Evolutionary conservation across 2,888 invertebrate species (phyloP), one percentile per base, ranked within the genome.

Genomic region (Aphidius colemani): DNA sequence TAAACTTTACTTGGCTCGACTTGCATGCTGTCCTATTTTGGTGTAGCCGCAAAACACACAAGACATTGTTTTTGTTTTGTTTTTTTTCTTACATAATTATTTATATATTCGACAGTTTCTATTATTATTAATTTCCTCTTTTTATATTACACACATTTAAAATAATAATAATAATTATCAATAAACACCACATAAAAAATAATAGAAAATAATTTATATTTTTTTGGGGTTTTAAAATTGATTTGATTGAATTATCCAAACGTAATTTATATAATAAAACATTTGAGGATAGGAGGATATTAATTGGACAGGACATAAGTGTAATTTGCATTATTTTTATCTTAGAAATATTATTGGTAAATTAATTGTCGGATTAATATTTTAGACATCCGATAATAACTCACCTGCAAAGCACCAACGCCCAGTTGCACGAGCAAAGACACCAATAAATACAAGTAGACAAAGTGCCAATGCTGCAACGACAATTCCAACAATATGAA

Each of bases 401-500:
- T 90, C 84, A 93, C 93, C 93, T 82, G 90, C 90, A 82, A 94
- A 94, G 84, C 93, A 94, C 93, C 93, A 93, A 81, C 91, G 86
- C 76, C 91, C 91, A 67, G 92, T 92, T 67, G 90, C 89, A 74
- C 91, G 89, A 59, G 94, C 93, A 77, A 90, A 90, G 67, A 93
- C 88, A 58, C 89, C 81, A 69, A 93, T 83, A 75, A 87, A 87
- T 6, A 89, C 81, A 39, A 87, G 83, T 30, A 89, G 84, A 11
- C 93, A 82, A 1, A 93, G 81, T 46, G 90, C 83, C 66, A 91
- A 83, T 8, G 91, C 86, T 2, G 88, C 90, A 3, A 91, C 86
- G 11, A 91, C 89, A 70, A 93, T 92, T 61, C 90, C 92, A 59
- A 93, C 89, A 67, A 94, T 91, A 7, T 90, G 88, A 50, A 91